A percentile compares a stretch with the other conserved stretches of the same genome.
These are phyloP conservation scores for Anoncus sp. DNA, from an alignment of 2,888 invertebrate genomes.

Conservation along the genomic window DNA sequence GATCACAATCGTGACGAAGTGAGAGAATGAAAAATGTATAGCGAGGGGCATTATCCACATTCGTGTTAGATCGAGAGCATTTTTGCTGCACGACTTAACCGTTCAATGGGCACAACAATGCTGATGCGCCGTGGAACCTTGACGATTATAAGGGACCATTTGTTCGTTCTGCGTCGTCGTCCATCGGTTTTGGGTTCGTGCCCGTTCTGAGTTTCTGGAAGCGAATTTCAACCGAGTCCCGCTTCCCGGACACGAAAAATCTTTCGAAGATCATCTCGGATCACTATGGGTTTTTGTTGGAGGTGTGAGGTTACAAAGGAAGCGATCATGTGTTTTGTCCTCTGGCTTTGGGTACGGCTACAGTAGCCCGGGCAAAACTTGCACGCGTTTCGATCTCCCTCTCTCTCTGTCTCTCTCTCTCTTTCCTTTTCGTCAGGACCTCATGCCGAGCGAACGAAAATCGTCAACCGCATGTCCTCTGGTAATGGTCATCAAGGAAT, in stretches of 20 bases:
- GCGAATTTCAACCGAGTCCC: slow-evolving; percentile 52
- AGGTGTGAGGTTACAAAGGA: slow-evolving; percentile 82
- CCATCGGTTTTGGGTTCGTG: slow-evolving; percentile 48
- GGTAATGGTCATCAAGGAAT: slow-evolving; percentile 59
- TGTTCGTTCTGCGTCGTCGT: slow-evolving; percentile 60
- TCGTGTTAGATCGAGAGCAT: slow-evolving; percentile 40
- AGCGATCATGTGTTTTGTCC: slow-evolving; percentile 78
- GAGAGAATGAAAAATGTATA: slow-evolving; percentile 28
- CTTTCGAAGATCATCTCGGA: slow-evolving; percentile 66
- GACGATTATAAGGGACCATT: slow-evolving; percentile 78
- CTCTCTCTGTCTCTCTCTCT: slow-evolving; percentile 18
- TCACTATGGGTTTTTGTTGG: slow-evolving; percentile 74
- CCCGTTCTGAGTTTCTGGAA: slow-evolving; percentile 69
- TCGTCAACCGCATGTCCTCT: slow-evolving; percentile 72
- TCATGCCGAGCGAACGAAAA: slow-evolving; percentile 71
- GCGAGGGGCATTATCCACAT: slow-evolving; percentile 46
- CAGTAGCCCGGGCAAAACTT: slow-evolving; percentile 41
- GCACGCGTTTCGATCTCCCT: slow-evolving; percentile 43
- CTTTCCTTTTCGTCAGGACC: slow-evolving; percentile 51
- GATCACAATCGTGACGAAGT: slow-evolving; percentile 54
- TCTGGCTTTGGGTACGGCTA: slow-evolving; percentile 47
- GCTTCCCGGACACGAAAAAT: slow-evolving; percentile 67
- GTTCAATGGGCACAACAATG: slow-evolving; percentile 29
- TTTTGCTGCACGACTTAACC: neutral
- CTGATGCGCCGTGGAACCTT: slow-evolving; percentile 72